Base-by-base conservation (phyloP, 2,113 vertebrate species). In the Pyrgilauda ruficollis region DNA sequence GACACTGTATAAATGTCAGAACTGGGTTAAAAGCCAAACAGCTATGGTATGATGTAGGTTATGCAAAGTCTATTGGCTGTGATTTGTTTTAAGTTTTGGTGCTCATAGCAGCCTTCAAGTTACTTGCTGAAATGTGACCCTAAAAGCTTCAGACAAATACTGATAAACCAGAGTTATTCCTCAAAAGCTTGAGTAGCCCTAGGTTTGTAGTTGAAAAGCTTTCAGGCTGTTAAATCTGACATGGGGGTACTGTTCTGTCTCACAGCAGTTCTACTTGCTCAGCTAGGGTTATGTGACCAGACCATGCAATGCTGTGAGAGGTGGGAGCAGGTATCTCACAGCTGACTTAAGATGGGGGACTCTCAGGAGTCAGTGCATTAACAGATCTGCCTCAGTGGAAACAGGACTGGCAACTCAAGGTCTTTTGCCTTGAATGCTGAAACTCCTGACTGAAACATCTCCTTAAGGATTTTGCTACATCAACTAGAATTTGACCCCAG, bases 261-360 rank as follows among this genome's bases (percentile, higher is more conserved):
- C 21, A 21, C 14, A 26, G 9, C 21, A 35, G 35, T 46, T 76
- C n/a, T 70, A 26, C 28, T 13, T 58, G 13, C 59, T 55, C 63
- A 37, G 31, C 16, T 39, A 6, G 22, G 35, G 35, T 68, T 31
- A 4, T 18, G 50, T 37, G 68, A 33, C 8, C 43, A 28, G 16
- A 53, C 39, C 22, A 2, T 10, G 26, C 0, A 0, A 14, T 37
- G 9, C 43, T 1, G 0, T 15, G 43, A 37, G 46, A 53, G 37
- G n/a, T 23, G 30, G 15, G 23, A 61, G 61, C 39, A 49, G 11
- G 19, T 59, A 13, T 37, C 39, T 67, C 33, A n/a, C 44, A 59
- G 23, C 11, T 31, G 4, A 6, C 18, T 35, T 43, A 35, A 39
- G 6, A 19, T 20, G 27, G 15, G 26, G 7, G 3, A 5, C 30